Base-by-base conservation (phyloP, 1,140 invertebrate genomes). In the Vanessa atalanta region DNA sequence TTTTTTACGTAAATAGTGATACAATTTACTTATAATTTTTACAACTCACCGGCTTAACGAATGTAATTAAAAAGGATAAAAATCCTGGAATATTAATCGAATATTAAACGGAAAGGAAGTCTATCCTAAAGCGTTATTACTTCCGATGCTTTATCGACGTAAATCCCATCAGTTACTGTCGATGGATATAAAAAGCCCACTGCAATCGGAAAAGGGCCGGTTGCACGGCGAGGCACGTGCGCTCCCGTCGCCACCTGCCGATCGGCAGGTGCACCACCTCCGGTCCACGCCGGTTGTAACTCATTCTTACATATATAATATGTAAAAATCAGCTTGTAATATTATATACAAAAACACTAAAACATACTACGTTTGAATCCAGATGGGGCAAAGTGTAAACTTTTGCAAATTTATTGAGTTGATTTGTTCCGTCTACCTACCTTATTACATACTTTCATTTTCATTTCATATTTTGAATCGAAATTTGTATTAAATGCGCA, bases 121-220 rank as follows among this genome's bases (percentile, higher is more conserved):
- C 20, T 57, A 23, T 57, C 13, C 16, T 12, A n/a, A 20, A 23
- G 16, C 20, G 11, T 14, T 23, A 57, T 57, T 23, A 57, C 50
- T 53, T 53, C 50, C 50, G 50, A 53, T 72, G 64, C 61, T 47
- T 64, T 65, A 75, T 69, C 14, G 57, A 72, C 53, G 47, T 47
- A 65, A 75, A 75, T 64, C 73, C 55, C 23, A 69, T 76, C 63
- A 65, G 53, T 75, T 66, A 16, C 15, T 65, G 65, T 61, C 68
- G 73, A 64, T 66, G 16, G 43, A 47, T 50, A 70, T 68, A 73
- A 73, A 69, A 73, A 68, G 65, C 73, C 50, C 50, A 68, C 48
- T 79, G 69, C 78, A 79, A 74, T 76, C 78, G 76, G 78, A 63
- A 72, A 60, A 67, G 37, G 72, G 57, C 53, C 72, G 73, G 66